Percentiles rank a stretch among this genome's conserved stretches.
phyloP scores from a whole-genome alignment of 2,888 invertebrate species.

The Hesperia comma region DNA sequence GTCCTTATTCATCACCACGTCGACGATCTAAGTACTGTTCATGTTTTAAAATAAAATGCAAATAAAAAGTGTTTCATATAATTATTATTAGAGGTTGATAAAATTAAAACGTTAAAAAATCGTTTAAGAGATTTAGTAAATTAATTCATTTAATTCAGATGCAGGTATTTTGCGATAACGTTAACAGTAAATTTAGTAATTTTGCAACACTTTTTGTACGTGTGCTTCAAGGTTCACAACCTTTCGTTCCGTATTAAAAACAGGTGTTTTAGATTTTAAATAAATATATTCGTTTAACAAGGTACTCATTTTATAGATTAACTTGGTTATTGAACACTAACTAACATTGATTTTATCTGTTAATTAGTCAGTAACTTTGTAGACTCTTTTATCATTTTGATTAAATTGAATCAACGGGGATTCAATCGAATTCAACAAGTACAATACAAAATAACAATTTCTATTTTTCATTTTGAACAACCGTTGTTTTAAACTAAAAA shows the following conservation, averaged over 20 bases:
- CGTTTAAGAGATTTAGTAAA: slow-evolving; percentile 10
- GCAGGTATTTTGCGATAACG: not conserved
- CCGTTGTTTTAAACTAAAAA: no score
- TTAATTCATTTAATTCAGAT: not conserved
- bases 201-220: slow-evolving; percentile 16
- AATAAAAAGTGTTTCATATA: not conserved
- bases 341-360: not conserved
- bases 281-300: slow-evolving; percentile 11
- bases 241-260: slow-evolving; percentile 25
- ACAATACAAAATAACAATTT: no score
- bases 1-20: no score
- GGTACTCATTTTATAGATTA: slow-evolving; percentile 26
- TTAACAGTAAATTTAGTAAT: not conserved
- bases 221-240: slow-evolving; percentile 22
- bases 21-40: no score
- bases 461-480: no score
- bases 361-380: not conserved
- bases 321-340: slow-evolving; percentile 4
- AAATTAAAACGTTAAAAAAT: not conserved
- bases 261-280: slow-evolving; percentile 17
- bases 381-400: no score
- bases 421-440: no score
- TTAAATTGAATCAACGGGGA: no score
- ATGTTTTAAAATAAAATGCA: not conserved
- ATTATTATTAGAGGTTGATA: no score